A percentile compares a stretch with the other conserved stretches of the same genome.
phyloP scores from a whole-genome alignment of 2,888 invertebrate genomes.

The Eucera pruinosa region DNA sequence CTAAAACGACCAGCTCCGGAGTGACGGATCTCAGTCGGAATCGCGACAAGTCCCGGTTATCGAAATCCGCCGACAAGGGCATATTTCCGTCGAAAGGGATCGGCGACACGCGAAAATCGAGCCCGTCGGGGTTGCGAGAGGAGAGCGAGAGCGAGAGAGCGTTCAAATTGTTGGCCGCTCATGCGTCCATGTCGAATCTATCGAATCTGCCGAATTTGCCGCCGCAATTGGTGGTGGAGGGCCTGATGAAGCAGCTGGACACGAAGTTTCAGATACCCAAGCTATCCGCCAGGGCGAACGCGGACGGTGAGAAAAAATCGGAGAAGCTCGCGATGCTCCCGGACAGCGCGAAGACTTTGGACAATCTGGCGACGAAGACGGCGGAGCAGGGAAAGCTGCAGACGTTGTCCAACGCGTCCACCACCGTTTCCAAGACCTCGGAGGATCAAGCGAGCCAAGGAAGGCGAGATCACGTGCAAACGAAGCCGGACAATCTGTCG shows the following conservation, averaged over 20 bases:
- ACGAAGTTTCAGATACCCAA: conserved; percentile 96
- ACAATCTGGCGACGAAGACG: conserved; percentile 59
- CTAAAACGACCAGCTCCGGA: conserved; percentile 86
- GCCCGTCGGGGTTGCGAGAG: conserved; percentile 88
- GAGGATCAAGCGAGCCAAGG: conserved; percentile 61
- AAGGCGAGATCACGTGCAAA: conserved; percentile 71
- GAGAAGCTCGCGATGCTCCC: conserved; percentile 61
- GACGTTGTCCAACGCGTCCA: conserved; percentile 53
- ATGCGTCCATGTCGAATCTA: conserved; percentile 85
- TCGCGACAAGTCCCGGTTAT: conserved; percentile 87
- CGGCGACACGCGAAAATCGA: conserved; percentile 87
- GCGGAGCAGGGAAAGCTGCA: conserved; percentile 61
- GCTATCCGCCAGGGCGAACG: conserved; percentile 86
- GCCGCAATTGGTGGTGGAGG: conserved; percentile 89
- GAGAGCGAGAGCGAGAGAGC: conserved; percentile 87
- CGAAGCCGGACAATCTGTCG: conserved; percentile 75
- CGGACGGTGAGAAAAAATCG: conserved; percentile 74
- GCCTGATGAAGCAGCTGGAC: conserved; percentile 91
- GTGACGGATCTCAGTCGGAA: conserved; percentile 87
- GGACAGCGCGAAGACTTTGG: conserved; percentile 71
- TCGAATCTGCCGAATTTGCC: conserved; percentile 85
- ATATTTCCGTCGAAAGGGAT: conserved; percentile 86
- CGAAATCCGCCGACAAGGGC: conserved; percentile 88
- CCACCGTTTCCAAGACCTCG: conserved; percentile 59
- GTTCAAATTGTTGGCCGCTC: conserved; percentile 87